These are phyloP conservation scores for Diploptera punctata DNA, from an alignment of 2,888 invertebrate genomes.

Conservation along the genomic window DNA sequence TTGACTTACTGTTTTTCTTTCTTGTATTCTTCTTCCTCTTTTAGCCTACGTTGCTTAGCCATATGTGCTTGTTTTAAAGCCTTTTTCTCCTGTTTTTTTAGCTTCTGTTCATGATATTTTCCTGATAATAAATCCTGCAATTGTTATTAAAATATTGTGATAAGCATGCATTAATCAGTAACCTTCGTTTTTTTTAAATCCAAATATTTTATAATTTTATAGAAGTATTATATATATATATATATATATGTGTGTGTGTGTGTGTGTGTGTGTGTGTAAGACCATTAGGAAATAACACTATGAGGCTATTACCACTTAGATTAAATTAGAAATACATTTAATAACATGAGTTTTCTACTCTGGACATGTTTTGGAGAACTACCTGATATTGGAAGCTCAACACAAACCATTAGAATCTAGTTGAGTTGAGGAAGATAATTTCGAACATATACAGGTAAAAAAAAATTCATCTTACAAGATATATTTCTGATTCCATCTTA, in stretches of 20 bases:
- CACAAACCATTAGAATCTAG: too few relatives aligned
- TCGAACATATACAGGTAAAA: not conserved
- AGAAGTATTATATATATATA: not conserved
- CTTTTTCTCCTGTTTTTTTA: conserved; percentile 47
- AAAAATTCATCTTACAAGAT: too few relatives aligned
- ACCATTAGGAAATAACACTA: too few relatives aligned
- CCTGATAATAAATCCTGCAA: conserved; percentile 66
- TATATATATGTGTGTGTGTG: not conserved
- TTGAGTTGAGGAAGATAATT: not conserved
- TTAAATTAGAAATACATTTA: too few relatives aligned
- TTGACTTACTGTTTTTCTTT: not conserved
- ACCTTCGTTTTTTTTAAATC: not conserved
- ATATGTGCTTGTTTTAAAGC: too few relatives aligned
- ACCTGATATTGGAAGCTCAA: too few relatives aligned
- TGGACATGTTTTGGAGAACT: too few relatives aligned
- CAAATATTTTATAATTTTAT: not conserved
- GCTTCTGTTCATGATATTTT: conserved; percentile 56
- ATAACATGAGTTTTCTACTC: too few relatives aligned
- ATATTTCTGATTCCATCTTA: too few relatives aligned
- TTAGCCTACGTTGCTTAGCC: not conserved
- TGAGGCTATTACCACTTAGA: too few relatives aligned
- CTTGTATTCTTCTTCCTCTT: not conserved
- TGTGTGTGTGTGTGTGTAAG: too few relatives aligned
- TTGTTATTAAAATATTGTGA: conserved; percentile 48
- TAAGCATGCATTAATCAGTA: not conserved